A percentile compares a stretch with the other conserved stretches of the same genome.
Conservation (phyloP, 2,113 vertebrate genomes). For the Bagarius yarrelli region DNA sequence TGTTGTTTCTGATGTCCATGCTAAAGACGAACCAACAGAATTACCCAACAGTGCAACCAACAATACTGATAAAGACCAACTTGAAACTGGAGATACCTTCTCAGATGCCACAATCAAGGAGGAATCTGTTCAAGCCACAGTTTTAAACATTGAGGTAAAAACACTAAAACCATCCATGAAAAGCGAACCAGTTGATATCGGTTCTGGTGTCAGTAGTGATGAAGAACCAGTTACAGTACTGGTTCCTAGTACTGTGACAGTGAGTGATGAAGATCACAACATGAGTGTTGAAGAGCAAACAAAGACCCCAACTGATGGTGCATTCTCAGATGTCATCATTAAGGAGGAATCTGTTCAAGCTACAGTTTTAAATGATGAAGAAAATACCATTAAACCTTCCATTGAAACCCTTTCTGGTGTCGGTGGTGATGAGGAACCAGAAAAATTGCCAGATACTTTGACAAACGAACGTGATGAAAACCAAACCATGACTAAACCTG, state of each 20-base stretch:
- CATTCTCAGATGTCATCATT: background rate
- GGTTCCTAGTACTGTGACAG: background rate
- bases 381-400: background rate
- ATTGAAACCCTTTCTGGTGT: background rate
- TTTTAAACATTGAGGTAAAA: background rate
- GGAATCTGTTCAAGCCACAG: background rate
- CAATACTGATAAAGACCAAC: background rate
- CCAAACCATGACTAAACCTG: background rate
- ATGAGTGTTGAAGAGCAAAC: no score
- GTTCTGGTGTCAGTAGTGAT: background rate
- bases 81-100: background rate
- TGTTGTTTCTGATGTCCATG: background rate
- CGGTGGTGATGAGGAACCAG: background rate
- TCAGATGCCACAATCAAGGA: background rate
- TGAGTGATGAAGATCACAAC: background rate
- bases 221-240: background rate
- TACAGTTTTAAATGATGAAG: background rate
- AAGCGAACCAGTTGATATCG: background rate
- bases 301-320: background rate
- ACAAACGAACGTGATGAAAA: background rate
- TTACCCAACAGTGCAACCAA: background rate
- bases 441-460: background rate
- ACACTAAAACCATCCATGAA: background rate
- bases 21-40: background rate
- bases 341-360: background rate